phyloP scores from a whole-genome alignment of 2,888 invertebrate species.

The Cheiracanthium punctorium region DNA sequence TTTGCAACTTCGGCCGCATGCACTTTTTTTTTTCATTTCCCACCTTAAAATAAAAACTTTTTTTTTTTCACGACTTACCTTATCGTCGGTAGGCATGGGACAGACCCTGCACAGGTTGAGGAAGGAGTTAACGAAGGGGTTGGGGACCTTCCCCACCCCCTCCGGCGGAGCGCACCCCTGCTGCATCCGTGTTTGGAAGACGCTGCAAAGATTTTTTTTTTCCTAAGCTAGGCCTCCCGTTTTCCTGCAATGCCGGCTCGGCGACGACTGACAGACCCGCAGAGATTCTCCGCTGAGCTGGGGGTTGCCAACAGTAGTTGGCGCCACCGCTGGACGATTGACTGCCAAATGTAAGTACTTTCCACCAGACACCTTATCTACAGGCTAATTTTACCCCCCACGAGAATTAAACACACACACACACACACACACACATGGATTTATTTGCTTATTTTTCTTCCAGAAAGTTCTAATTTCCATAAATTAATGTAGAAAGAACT shows the following conservation, averaged over 20 bases:
- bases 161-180: slow-evolving; percentile 45
- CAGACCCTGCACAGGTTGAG: slow-evolving; percentile 97
- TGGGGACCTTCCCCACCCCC: slow-evolving; percentile 27
- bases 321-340: neutral
- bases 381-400: too few species aligned
- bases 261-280: slow-evolving; percentile 16
- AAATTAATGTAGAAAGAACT: too few species aligned
- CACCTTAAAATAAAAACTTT: slow-evolving; percentile 83
- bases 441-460: too few species aligned
- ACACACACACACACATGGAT: too few species aligned
- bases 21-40: slow-evolving; percentile 72
- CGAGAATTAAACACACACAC: too few species aligned
- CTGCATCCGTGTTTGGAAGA: slow-evolving; percentile 48
- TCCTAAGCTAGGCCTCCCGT: neutral
- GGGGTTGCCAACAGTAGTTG: slow-evolving; percentile 31
- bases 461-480: too few species aligned
- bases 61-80: slow-evolving; percentile 80
- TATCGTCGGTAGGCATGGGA: slow-evolving; percentile 93
- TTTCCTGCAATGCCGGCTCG: slow-evolving; percentile 24
- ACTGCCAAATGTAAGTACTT: neutral
- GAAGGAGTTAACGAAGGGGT: slow-evolving; percentile 86
- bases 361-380: too few species aligned
- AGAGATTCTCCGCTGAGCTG: neutral
- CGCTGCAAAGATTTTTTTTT: slow-evolving; percentile 28
- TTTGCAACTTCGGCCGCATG: neutral